Percentiles rank a stretch among this genome's conserved stretches.
Evolutionary conservation across 2,113 vertebrate genomes (phyloP).

Genomic region (Numida meleagris): DNA sequence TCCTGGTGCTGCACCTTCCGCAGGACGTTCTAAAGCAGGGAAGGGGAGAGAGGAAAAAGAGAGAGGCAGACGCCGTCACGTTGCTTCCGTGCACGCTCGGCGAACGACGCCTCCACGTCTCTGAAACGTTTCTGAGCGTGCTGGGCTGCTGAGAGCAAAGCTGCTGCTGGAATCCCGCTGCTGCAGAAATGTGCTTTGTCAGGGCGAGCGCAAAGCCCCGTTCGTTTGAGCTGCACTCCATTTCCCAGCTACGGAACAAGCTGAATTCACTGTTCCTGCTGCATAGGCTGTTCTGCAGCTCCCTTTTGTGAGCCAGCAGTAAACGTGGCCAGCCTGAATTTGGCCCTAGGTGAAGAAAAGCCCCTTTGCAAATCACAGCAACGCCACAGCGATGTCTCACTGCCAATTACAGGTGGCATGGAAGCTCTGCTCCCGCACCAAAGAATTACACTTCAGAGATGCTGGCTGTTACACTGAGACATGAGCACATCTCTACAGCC

Average conservation of each 20-base stretch:
- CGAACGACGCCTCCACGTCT: rapidly evolving
- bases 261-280: neutral
- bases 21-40: slow-evolving; percentile 86
- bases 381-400: rapidly evolving
- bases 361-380: neutral
- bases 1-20: slow-evolving; percentile 97
- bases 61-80: neutral
- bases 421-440: neutral
- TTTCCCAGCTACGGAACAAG: neutral
- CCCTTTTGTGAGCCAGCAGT: neutral
- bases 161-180: neutral
- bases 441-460: neutral
- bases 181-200: neutral
- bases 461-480: neutral
- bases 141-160: neutral
- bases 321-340: neutral
- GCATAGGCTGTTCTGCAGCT: neutral
- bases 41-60: neutral
- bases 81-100: rapidly evolving
- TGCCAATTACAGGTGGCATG: rapidly evolving
- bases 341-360: neutral
- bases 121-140: too few relatives aligned
- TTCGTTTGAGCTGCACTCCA: neutral
- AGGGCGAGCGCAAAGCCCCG: neutral
- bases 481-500: rapidly evolving